A percentile compares a stretch with the other conserved stretches of the same genome.
Evolutionary conservation across 2,113 vertebrate genomes (phyloP).

Genomic region (Amblyornis subalaris): DNA sequence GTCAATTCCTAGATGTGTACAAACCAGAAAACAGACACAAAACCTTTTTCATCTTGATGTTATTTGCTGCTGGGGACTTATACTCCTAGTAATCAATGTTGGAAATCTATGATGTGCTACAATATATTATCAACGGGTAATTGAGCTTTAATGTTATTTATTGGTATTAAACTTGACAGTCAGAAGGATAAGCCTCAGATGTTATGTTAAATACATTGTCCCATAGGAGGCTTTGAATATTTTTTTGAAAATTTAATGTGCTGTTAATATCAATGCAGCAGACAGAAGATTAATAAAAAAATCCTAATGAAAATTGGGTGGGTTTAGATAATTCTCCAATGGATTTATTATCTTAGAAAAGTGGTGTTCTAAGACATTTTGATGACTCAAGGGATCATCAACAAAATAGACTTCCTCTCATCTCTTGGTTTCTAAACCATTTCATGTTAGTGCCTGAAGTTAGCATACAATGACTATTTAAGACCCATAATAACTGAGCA

Average conservation of each 20-base stretch:
- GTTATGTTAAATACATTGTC: background rate
- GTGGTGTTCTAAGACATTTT: background rate
- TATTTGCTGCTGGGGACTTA: background rate
- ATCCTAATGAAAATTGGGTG: background rate
- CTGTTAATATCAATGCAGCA: background rate
- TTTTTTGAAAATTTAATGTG: background rate
- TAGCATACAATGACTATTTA: background rate
- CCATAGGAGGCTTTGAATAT: background rate
- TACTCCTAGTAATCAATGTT: background rate
- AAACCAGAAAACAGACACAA: background rate
- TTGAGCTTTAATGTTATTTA: conserved; percentile 1
- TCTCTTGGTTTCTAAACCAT: background rate
- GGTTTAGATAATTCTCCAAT: background rate
- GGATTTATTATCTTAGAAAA: background rate
- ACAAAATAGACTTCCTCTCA: background rate
- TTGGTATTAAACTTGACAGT: background rate
- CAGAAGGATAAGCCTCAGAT: background rate
- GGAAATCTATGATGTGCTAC: background rate
- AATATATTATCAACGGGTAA: background rate
- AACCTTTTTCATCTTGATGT: background rate
- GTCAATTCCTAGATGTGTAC: background rate
- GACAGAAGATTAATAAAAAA: background rate
- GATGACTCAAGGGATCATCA: background rate
- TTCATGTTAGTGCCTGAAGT: background rate
- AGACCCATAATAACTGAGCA: background rate